Conservation (phyloP, 1,140 invertebrate species). For the Scaptomyza graminum region DNA sequence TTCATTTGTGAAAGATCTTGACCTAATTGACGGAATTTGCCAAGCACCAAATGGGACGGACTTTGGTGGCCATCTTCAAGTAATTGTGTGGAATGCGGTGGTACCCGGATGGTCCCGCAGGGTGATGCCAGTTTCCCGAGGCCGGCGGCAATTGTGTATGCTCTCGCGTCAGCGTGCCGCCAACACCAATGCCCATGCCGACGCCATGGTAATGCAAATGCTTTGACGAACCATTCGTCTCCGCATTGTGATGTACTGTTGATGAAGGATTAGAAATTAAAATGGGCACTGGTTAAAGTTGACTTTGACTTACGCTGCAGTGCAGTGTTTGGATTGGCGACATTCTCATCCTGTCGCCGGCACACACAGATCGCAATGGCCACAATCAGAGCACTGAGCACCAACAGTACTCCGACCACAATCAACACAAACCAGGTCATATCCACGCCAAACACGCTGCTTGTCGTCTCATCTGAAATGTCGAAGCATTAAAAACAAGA, state of each 20-base stretch:
- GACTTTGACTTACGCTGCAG: slow-evolving; percentile 66
- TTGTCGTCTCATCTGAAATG: slow-evolving; percentile 88
- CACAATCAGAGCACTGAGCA: slow-evolving; percentile 88
- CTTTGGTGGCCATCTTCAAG: slow-evolving; percentile 84
- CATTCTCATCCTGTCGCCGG: slow-evolving; percentile 86
- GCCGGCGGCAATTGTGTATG: slow-evolving; percentile 84
- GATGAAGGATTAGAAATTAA: not conserved
- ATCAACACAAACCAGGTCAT: slow-evolving; percentile 90
- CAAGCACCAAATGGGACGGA: slow-evolving; percentile 84
- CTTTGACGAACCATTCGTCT: slow-evolving; percentile 90
- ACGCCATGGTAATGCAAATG: slow-evolving; percentile 84
- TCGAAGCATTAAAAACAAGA: slow-evolving; percentile 12
- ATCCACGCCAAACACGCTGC: slow-evolving; percentile 90
- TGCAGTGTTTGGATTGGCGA: slow-evolving; percentile 83
- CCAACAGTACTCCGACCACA: slow-evolving; percentile 88
- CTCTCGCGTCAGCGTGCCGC: slow-evolving; percentile 84
- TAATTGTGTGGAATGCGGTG: slow-evolving; percentile 84
- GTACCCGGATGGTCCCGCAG: slow-evolving; percentile 93
- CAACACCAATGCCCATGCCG: slow-evolving; percentile 55
- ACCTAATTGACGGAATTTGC: slow-evolving; percentile 84
- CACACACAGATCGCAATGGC: slow-evolving; percentile 90
- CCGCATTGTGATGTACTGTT: slow-evolving; percentile 91
- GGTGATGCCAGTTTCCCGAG: slow-evolving; percentile 96
- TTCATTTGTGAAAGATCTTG: slow-evolving; percentile 81
- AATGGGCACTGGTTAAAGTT: not conserved